These are phyloP conservation scores for Macrophya annulata DNA, from an alignment of 2,888 invertebrate genomes.

Conservation along the genomic window DNA sequence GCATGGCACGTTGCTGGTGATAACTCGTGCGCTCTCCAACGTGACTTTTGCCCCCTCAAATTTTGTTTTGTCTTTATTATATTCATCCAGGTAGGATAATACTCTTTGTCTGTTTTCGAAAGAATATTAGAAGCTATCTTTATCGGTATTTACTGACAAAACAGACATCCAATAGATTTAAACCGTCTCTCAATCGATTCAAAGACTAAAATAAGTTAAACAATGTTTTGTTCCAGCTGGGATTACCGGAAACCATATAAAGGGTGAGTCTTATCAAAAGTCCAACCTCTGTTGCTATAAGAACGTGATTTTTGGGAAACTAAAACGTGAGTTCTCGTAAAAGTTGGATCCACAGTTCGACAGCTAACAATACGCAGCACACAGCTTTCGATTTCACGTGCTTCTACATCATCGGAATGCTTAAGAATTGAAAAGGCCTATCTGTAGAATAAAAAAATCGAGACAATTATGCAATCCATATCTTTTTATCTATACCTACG, in stretches of 20 bases:
- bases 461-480: background rate
- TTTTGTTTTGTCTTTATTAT: background rate
- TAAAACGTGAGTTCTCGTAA: too few relatives aligned
- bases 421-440: background rate
- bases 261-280: too few relatives aligned
- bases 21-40: background rate
- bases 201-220: too few relatives aligned
- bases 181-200: too few relatives aligned
- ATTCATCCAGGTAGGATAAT: background rate
- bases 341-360: background rate
- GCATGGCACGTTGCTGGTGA: background rate
- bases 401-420: background rate
- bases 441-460: background rate
- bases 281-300: too few relatives aligned
- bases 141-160: too few relatives aligned
- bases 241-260: too few relatives aligned
- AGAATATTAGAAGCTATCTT: too few relatives aligned
- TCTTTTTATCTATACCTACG: background rate
- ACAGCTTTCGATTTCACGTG: background rate
- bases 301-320: too few relatives aligned
- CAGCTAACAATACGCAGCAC: background rate
- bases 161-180: too few relatives aligned
- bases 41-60: background rate
- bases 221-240: too few relatives aligned
- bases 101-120: too few relatives aligned